Evolutionary conservation across 2,113 vertebrate genomes (phyloP), one percentile per base, ranked within the genome.

Genomic region (Lampris megalopsis): DNA sequence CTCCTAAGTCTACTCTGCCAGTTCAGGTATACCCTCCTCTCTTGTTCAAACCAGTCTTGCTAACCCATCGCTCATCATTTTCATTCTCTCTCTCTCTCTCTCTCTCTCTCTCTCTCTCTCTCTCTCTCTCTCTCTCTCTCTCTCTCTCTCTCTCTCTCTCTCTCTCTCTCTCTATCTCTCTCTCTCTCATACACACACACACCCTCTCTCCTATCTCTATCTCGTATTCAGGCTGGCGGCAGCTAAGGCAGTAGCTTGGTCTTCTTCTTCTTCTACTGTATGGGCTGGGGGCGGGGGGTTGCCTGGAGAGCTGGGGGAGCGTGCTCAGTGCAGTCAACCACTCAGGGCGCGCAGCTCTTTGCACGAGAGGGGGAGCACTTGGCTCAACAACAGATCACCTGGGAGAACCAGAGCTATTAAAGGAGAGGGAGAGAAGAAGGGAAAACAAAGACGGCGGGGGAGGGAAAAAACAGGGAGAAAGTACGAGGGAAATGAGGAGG

Each of bases 311-410:
- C 86, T 74, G 77, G 85, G 75, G 83, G 81, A 88, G 82, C 47
- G n/a, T 67, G 70, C 82, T 90, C 71, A 79, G 78, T 48, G 60
- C 75, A 87, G 83, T 80, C 83, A 84, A 80, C 88, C 90, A 90
- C 88, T 91, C 86, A 89, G 48, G 36, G 86, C 76, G 77, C 73
- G 41, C 52, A 13, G 52, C 62, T 52, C 53, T 57, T 73, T 6
- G 61, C 47, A 65, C 1, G 58, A 64, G 79, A 69, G 50, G 65
- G 83, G 73, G 61, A 73, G 87, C 43, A 9, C 75, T 80, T 35
- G 6, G 75, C 73, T 88, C 84, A 75, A 66, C 48, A 78, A 24
- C 56, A 9, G 75, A 88, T 92, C 88, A 91, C 85, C 91, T 92
- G 92, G 86, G 89, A 91, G 81, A 81, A 82, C 2, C 4, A 73